phyloP scores from a whole-genome alignment of 1,140 invertebrate genomes.

The Brachionus sp. region DNA sequence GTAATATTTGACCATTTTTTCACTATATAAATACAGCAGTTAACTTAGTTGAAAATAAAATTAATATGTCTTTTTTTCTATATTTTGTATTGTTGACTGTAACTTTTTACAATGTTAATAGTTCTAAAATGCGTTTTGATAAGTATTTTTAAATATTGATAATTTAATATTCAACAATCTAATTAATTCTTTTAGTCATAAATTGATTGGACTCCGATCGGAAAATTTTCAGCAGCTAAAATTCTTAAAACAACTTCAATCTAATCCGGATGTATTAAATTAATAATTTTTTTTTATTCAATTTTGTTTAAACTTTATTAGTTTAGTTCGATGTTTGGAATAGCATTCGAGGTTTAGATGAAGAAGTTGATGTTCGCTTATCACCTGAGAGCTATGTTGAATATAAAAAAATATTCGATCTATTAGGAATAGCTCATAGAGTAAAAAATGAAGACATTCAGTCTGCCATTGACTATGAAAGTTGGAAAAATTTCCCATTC shows the following conservation, averaged over 20 bases:
- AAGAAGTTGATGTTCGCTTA: neutral
- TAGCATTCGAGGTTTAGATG: neutral
- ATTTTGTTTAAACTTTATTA: neutral
- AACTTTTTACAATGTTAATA: neutral
- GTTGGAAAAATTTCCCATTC: neutral
- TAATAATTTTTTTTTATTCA: neutral
- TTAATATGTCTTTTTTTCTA: neutral
- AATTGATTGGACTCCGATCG: neutral
- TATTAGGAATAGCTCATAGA: neutral
- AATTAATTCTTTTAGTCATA: neutral
- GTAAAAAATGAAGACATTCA: slow-evolving; percentile 19
- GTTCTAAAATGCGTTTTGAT: neutral
- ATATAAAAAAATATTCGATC: neutral
- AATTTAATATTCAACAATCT: neutral
- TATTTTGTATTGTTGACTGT: neutral
- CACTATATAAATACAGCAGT: neutral
- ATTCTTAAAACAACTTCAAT: neutral
- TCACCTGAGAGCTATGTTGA: neutral
- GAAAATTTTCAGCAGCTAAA: neutral
- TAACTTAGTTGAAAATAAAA: neutral
- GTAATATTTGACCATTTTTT: neutral
- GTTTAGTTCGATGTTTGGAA: slow-evolving; percentile 25
- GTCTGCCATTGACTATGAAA: neutral
- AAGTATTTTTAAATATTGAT: neutral
- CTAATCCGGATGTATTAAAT: neutral